Evolutionary conservation across 2,113 vertebrate genomes (phyloP), one percentile per base, ranked within the genome.

Genomic region (Prionailurus viverrinus): DNA sequence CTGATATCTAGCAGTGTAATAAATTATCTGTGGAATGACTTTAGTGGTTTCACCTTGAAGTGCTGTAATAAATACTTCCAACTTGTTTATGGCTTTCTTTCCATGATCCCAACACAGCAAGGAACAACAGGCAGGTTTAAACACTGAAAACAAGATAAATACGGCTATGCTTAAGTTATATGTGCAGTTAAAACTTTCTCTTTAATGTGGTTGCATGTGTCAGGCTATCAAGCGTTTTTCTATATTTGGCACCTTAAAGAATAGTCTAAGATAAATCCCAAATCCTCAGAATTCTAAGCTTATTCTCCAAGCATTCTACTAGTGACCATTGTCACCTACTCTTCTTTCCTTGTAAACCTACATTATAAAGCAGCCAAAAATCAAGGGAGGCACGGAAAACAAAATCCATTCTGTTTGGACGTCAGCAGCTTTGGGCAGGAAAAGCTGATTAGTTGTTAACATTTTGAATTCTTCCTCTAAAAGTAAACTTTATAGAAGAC

Each of bases 361-460:
- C 31, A 94, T 78, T 69, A 45, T 18, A 97, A 94, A 45, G 15
- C 1, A 73, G 21, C 15, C 27, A 66, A 10, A 86, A 95, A 83
- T 55, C 81, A 96, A 74, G 85, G 76, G 23, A 81, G 25, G 53
- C 39, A 23, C 7, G 8, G 85, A 89, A 91, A 94, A 61, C 8
- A 82, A 93, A 96, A 93, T 58, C 23, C 4, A 91, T 73, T 91
- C 80, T 93, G 33, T 87, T 88, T 31, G 87, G 58, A 81, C 71
- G 55, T 88, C n/a, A 71, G 92, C 71, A 96, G 76, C 80, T 93
- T 96, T 85, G 41, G 36, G 14, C 4, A 51, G 51, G 41, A 78
- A 74, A 96, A 97, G 45, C 94, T 94, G 92, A 95, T 91, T 83
- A n/a, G 58, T 81, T 55, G 41, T 84, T 84, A 94, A 91, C 55